phyloP scores from a whole-genome alignment of 2,113 vertebrate species.

The Hypomesus transpacificus region DNA sequence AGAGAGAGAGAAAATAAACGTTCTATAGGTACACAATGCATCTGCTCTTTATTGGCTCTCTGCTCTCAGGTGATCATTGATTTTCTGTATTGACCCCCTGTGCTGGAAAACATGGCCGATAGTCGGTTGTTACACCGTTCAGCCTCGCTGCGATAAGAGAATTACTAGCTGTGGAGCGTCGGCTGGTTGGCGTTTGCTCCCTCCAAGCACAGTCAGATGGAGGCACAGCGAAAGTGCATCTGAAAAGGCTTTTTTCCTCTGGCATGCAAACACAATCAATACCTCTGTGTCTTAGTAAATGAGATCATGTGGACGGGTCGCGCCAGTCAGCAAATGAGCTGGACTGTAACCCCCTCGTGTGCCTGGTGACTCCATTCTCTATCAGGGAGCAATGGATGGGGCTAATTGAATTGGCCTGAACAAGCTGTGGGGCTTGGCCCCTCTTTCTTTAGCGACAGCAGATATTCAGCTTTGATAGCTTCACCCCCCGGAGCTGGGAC shows the following conservation, averaged over 20 bases:
- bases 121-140: slow-evolving; percentile 20
- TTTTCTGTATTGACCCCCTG: slow-evolving; percentile 54
- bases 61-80: slow-evolving; percentile 47
- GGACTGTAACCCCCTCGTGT: slow-evolving; percentile 56
- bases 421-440: slow-evolving; percentile 57
- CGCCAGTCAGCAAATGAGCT: slow-evolving; percentile 62
- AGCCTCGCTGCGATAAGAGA: slow-evolving; percentile 12
- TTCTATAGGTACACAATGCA: slow-evolving; percentile 30
- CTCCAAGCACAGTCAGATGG: background rate
- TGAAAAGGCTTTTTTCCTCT: slow-evolving; percentile 48
- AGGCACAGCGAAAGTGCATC: slow-evolving; percentile 29
- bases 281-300: slow-evolving; percentile 68
- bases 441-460: slow-evolving; percentile 54
- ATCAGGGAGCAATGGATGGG: slow-evolving; percentile 51
- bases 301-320: slow-evolving; percentile 68
- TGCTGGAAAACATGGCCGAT: slow-evolving; percentile 43
- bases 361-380: slow-evolving; percentile 57
- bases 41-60: slow-evolving; percentile 9
- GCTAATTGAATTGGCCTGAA: slow-evolving; percentile 69
- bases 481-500: slow-evolving; percentile 8
- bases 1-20: slow-evolving; percentile 15
- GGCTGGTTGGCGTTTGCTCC: background rate
- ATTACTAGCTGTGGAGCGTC: background rate
- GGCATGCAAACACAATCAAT: slow-evolving; percentile 67
- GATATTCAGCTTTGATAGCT: slow-evolving; percentile 50